Evolutionary conservation across 1,140 invertebrate species (phyloP), one percentile per base, ranked within the genome.

Genomic region (Cepaea nemoralis): DNA sequence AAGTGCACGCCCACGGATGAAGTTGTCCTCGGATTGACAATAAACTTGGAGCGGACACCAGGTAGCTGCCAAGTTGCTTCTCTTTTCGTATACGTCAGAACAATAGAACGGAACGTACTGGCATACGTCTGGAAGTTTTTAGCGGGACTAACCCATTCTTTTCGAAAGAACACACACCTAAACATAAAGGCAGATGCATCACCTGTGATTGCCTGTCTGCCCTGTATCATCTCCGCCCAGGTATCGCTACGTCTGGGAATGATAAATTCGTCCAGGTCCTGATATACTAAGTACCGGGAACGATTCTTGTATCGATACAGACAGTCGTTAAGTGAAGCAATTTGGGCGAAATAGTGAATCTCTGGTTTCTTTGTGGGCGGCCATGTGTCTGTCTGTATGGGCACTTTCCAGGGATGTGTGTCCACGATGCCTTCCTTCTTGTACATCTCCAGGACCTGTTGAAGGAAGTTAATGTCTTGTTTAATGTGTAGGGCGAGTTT

Each of bases 1-100:
- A 98, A 97, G 90, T 98, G 97, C 91, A 98, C 98, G 0, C 97
- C 97, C 0, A 96, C 95, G 89, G 97, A 96, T 0, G 97, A 94
- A 0, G 97, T 95, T 42, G 94, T 92, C 76, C 94, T 94, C 0
- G 96, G 96, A 77, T 95, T 93, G 85, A 96, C 95, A 50, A 97
- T 95, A 87, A 97, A 98, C 90, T 98, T 98, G 73, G 96, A 97
- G 19, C 97, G 63, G 6, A 48, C 24, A 35, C 50, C 66, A n/a
- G 33, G 31, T 0, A 55, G 71, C 10, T 67, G 81, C 0, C 82
- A 77, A 2, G 73, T 83, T 5, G 40, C 39, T 71, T 86, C 85
- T 24, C 81, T 75, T 22, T 78, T 48, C 14, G 83, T 66, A 55
- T 81, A 78, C 39, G 80, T 70, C 73, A 88, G 77, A 22, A 85